phyloP scores from a whole-genome alignment of 2,797 vertebrate genomes.

The Steatocranus sp. region DNA sequence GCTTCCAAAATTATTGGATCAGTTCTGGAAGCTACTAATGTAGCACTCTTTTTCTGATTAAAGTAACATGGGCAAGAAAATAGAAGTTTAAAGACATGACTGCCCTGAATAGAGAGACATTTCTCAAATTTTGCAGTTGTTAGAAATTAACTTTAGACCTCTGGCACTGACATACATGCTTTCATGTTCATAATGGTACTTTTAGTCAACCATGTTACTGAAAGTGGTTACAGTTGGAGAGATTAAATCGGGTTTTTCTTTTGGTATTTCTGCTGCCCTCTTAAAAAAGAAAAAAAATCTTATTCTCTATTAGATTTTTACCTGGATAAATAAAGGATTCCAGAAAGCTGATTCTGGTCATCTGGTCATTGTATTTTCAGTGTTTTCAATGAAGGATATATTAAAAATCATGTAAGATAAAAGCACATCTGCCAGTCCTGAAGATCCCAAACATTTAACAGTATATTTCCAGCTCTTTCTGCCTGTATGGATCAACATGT shows the following conservation, averaged over 20 bases:
- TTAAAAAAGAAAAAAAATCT: not conserved
- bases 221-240: not conserved
- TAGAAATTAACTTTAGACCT: not conserved
- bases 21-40: not conserved
- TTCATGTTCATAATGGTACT: conserved; percentile 8
- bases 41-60: not conserved
- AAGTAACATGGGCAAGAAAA: not conserved
- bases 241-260: rapidly evolving
- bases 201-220: not conserved
- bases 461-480: conserved; percentile 43
- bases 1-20: not conserved
- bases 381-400: not conserved
- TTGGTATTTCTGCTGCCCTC: not conserved
- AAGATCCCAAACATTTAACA: conserved; percentile 9
- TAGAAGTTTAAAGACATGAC: not conserved
- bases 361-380: not conserved
- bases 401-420: not conserved
- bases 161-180: not conserved
- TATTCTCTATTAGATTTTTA: not conserved
- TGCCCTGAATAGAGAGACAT: not conserved
- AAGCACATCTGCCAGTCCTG: conserved; percentile 15
- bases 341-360: not conserved
- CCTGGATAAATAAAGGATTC: not conserved
- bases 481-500: conserved; percentile 47
- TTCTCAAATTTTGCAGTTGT: not conserved